Evolutionary conservation across 1,140 invertebrate genomes (phyloP), one percentile per base, ranked within the genome.

Genomic region (Drosophila elegans): DNA sequence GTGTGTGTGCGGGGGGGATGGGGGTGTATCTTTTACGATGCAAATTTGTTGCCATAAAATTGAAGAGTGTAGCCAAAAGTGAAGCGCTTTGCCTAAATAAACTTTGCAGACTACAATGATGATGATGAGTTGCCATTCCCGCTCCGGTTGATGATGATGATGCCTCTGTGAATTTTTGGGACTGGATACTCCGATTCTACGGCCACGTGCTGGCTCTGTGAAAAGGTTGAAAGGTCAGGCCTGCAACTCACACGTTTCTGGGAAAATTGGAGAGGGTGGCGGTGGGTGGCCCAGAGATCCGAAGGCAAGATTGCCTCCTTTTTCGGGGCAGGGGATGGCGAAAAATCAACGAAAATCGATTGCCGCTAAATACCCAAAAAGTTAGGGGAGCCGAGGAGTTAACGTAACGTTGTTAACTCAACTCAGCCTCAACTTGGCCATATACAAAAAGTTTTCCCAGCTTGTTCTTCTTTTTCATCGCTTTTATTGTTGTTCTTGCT

Each of bases 1-100:
- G 79, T 79, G 42, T 60, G 59, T 48, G 16, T 21, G 16, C 16
- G 27, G 29, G 29, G 57, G 44, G 52, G 51, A 11, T 36, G 51
- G 51, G 67, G 69, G 67, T 75, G 84, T 80, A 88, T 88, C 83
- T 88, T 88, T 88, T 88, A 88, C 83, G 83, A 88, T 88, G 83
- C 83, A 88, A 88, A 88, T 88, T 88, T 88, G 83, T 88, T 88
- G 83, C 83, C 86, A 88, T 88, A 89, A 88, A 88, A 88, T 88
- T 88, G 83, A 88, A 89, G 83, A 88, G 83, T 88, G 82, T 86
- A 84, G 76, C 81, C 61, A 63, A 66, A 78, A 72, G 56, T 74
- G 72, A 73, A 74, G 72, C 63, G 66, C 57, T 77, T 67, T 83
- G 75, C 84, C 83, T 88, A 88, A 88, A 88, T 88, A 88, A 88